Percentiles rank a stretch among this genome's conserved stretches.
Conservation (phyloP, 2,888 invertebrate genomes). For the Clusia tigrina region DNA sequence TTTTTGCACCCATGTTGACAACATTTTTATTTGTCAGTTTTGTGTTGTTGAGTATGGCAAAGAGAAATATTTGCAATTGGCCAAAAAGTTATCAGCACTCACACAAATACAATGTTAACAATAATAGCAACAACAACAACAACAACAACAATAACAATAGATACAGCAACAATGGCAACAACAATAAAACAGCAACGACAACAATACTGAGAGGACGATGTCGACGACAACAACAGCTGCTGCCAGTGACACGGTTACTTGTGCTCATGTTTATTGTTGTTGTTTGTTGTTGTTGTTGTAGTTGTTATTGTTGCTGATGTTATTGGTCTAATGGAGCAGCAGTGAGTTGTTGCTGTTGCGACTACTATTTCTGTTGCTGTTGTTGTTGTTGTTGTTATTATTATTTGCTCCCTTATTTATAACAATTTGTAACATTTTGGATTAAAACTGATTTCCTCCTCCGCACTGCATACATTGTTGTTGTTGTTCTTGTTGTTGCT, state of each 20-base stretch:
- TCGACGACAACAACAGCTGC: too few relatives aligned
- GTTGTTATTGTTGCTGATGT: conserved; percentile 10
- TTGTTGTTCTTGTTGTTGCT: conserved; percentile 1
- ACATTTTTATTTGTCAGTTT: conserved; percentile 19
- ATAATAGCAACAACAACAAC: not conserved
- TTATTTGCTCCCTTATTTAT: not conserved
- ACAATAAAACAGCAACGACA: conserved; percentile 19
- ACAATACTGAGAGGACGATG: conserved; percentile 11
- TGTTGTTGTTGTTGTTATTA: conserved; percentile 8
- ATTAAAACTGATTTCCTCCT: conserved; percentile 18
- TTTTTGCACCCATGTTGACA: not conserved
- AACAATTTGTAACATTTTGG: conserved; percentile 27
- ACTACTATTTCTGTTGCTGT: conserved; percentile 7
- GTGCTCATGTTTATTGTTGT: too few relatives aligned
- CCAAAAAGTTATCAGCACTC: conserved; percentile 39
- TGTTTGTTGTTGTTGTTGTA: too few relatives aligned
- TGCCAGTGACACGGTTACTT: too few relatives aligned
- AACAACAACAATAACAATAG: not conserved
- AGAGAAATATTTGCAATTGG: conserved; percentile 40
- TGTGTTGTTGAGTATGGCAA: conserved; percentile 24
- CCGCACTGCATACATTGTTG: conserved; percentile 1
- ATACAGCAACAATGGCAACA: conserved; percentile 10
- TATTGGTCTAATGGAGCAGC: not conserved
- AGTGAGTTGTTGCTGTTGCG: not conserved
- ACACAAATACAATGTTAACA: conserved; percentile 34